phyloP scores from a whole-genome alignment of 2,113 vertebrate genomes.

The Nothocercus julius region DNA sequence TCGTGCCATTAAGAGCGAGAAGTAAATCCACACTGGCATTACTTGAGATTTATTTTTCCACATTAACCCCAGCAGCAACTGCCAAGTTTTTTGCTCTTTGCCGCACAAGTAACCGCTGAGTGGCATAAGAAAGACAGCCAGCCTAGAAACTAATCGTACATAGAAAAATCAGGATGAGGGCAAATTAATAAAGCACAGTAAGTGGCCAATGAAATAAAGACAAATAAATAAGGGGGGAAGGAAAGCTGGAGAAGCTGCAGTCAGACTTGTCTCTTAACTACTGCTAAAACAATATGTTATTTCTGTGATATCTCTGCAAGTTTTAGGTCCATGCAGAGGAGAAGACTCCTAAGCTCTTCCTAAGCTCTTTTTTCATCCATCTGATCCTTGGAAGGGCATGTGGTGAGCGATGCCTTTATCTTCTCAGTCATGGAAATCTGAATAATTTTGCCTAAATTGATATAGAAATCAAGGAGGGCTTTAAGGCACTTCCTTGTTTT shows the following conservation, averaged over 20 bases:
- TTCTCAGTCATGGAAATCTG: background rate
- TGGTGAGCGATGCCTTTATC: background rate
- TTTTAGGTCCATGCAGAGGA: background rate
- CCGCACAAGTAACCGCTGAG: slow-evolving; percentile 76
- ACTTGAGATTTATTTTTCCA: slow-evolving; percentile 82
- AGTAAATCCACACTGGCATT: slow-evolving; percentile 82
- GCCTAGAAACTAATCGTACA: slow-evolving; percentile 62
- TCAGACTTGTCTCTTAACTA: slow-evolving; percentile 22
- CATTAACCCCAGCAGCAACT: slow-evolving; percentile 76
- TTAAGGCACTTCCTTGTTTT: background rate
- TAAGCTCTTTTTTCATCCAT: background rate
- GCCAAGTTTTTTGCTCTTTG: slow-evolving; percentile 73
- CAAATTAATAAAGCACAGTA: slow-evolving; percentile 56
- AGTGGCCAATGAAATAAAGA: slow-evolving; percentile 46
- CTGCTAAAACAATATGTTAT: background rate
- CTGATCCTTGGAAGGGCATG: background rate
- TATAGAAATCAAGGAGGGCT: background rate
- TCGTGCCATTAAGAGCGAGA: slow-evolving; percentile 81
- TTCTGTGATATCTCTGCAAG: slow-evolving; percentile 11
- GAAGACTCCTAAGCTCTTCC: background rate
- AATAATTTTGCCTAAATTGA: background rate
- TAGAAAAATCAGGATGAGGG: slow-evolving; percentile 69
- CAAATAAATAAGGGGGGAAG: background rate
- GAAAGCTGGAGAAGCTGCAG: background rate
- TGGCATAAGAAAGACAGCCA: slow-evolving; percentile 60